These are phyloP conservation scores for Protobothrops flavoviridis DNA, from an alignment of 2,113 vertebrate species.

Conservation along the genomic window DNA sequence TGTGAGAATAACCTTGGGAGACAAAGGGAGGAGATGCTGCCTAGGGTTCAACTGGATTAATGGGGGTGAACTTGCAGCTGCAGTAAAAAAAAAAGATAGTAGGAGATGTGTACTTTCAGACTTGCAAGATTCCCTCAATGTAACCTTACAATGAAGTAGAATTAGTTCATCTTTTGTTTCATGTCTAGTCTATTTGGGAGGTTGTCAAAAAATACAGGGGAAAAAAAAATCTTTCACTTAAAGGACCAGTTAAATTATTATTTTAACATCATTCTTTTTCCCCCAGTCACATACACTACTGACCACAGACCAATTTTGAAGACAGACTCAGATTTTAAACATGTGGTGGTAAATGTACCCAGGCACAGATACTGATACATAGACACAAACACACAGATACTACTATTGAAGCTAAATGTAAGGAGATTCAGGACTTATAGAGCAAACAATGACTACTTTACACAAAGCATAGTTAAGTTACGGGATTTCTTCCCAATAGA, in stretches of 20 bases:
- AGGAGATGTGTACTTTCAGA: background rate
- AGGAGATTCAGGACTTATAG: background rate
- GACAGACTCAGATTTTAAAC: background rate
- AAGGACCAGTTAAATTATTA: background rate
- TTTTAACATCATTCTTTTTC: background rate
- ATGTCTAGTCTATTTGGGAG: background rate
- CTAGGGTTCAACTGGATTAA: background rate
- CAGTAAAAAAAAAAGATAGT: background rate
- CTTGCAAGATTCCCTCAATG: background rate
- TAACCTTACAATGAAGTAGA: background rate
- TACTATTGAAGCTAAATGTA: background rate
- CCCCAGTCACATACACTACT: background rate
- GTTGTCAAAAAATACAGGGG: background rate
- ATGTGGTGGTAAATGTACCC: background rate
- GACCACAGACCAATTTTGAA: background rate
- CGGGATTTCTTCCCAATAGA: background rate
- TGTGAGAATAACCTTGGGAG: background rate
- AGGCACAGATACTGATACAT: background rate
- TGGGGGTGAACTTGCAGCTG: background rate
- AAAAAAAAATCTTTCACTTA: background rate
- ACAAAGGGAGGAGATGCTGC: background rate
- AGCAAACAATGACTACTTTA: background rate
- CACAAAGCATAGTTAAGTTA: background rate
- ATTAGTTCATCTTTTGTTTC: background rate
- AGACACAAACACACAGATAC: background rate